phyloP scores from a whole-genome alignment of 2,797 vertebrate species.

The Girardinus metallicus region DNA sequence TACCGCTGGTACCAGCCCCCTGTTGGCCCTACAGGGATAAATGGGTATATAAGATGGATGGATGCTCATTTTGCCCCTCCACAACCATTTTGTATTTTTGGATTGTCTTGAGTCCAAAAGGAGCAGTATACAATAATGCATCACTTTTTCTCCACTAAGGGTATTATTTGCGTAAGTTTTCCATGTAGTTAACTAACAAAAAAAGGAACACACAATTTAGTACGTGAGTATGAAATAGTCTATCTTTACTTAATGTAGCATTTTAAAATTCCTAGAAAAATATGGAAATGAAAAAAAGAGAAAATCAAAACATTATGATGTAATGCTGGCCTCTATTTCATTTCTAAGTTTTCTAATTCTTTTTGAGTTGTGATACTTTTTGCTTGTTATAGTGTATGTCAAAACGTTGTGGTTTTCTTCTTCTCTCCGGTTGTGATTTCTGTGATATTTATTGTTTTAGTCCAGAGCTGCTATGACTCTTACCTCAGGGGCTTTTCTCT shows the following conservation, averaged over 20 bases:
- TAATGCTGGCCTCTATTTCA: neutral
- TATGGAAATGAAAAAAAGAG: neutral
- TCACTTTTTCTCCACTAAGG: neutral
- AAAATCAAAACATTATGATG: neutral
- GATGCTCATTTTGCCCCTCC: neutral
- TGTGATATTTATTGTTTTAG: neutral
- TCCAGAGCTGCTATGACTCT: neutral
- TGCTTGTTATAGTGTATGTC: neutral
- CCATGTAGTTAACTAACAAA: neutral
- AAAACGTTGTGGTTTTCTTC: neutral
- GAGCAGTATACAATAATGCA: neutral
- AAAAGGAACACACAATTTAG: neutral
- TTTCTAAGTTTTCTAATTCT: neutral
- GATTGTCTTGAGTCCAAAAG: neutral
- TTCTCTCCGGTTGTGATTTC: neutral
- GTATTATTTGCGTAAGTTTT: neutral
- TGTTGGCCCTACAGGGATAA: neutral
- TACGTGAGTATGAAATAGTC: neutral
- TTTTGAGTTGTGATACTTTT: neutral
- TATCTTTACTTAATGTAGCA: neutral
- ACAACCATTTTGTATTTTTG: neutral
- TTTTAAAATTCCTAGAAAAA: neutral
- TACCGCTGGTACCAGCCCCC: neutral
- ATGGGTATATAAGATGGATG: neutral
- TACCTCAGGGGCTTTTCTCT: neutral